phyloP scores from a whole-genome alignment of 2,113 vertebrate genomes.

The Micronycteris hirsuta region DNA sequence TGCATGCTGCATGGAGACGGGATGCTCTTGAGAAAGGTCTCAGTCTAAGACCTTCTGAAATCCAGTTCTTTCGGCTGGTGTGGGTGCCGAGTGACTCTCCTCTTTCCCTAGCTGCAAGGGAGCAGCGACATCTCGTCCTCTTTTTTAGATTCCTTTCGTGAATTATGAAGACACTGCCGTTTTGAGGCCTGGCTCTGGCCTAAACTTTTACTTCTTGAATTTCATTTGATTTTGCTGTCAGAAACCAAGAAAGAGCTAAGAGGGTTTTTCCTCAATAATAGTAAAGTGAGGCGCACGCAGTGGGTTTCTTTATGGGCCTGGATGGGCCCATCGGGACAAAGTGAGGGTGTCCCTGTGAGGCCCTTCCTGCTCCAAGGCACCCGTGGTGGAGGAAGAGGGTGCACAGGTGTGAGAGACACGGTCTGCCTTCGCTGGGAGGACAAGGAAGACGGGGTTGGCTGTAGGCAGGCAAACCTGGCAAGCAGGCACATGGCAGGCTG shows the following conservation, averaged over 20 bases:
- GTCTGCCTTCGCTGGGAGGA: background rate
- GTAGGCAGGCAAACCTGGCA: background rate
- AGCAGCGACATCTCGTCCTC: background rate
- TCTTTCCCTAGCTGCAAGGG: conserved; percentile 16
- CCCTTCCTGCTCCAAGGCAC: background rate
- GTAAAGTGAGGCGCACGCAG: background rate
- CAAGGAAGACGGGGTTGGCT: background rate
- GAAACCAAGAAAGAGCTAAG: background rate
- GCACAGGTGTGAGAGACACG: background rate
- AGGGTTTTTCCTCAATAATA: background rate
- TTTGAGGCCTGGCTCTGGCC: conserved; percentile 23
- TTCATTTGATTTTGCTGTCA: conserved; percentile 34
- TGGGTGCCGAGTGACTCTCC: background rate
- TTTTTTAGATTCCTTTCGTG: conserved; percentile 40
- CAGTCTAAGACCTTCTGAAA: background rate
- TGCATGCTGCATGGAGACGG: background rate
- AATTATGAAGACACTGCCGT: conserved; percentile 10
- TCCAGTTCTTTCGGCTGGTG: background rate
- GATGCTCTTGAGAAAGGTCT: background rate
- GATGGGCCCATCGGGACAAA: background rate
- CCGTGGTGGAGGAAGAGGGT: background rate
- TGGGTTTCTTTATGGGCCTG: background rate
- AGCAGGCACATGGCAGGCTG: background rate
- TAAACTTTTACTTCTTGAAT: conserved; percentile 22
- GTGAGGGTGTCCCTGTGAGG: background rate